Base-by-base conservation (phyloP, 2,888 invertebrate species). In the Archips crataeganus region DNA sequence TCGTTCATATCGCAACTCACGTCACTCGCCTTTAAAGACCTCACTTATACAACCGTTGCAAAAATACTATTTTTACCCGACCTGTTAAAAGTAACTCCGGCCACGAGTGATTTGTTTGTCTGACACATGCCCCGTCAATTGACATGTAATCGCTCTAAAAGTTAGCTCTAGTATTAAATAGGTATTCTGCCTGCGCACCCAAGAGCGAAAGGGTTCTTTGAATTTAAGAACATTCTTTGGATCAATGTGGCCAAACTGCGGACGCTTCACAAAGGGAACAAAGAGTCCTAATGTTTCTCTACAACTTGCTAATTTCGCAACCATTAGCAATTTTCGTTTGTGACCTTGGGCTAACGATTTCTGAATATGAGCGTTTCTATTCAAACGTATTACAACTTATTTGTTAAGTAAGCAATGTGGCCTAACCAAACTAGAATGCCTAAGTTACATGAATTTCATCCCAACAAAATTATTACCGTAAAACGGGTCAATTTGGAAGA, bases 201-300 rank as follows among this genome's bases (percentile, higher is more conserved):
- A 32, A 11, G 32, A 57, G 32, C 23, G 10, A 32, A 47, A 70
- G 51, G 47, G 51, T 51, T 51, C 49, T 49, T n/a, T n/a, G 69
- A 51, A 66, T 57, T 57, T 11, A 57, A 57, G 32, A 63, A 63
- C 62, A 45, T 63, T 63, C n/a, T 47, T 63, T 13, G 13, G 62
- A 9, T 45, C 8, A 63, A 47, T 63, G 66, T 63, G 11, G 45
- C 45, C 61, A 42, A 42, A 42, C 15, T 61, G 23, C 9, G 15
- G 34, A 11, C 32, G 62, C 3, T 5, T 45, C 15, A 62, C 62
- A 63, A 63, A 63, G 62, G 11, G 62, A 63, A 63, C 62, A 45
- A 63, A 47, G 32, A 45, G 32, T 9, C 23, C 13, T 32, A 63
- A 45, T 63, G 45, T 63, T 63, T 32, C 23, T 15, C 62, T 63